Evolutionary conservation across 2,888 invertebrate species (phyloP).

Genomic region (Tipula confusa): DNA sequence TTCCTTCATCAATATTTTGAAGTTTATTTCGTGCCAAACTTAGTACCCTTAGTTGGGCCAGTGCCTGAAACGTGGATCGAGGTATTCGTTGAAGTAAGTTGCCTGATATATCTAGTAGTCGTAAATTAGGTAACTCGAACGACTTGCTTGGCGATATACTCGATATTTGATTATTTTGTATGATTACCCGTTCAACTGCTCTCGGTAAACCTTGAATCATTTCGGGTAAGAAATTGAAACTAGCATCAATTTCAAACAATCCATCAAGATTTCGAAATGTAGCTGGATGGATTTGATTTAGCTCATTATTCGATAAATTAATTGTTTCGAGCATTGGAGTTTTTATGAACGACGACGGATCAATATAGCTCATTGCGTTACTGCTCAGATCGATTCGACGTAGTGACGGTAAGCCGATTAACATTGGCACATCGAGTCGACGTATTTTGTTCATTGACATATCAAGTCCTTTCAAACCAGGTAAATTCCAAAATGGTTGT

Average conservation of each 20-base stretch:
- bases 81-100: constrained; percentile 70
- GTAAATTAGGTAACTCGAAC: constrained; percentile 65
- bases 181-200: constrained; percentile 68
- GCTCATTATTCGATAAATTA: constrained; percentile 71
- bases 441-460: constrained; percentile 70
- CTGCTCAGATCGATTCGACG: constrained; percentile 71
- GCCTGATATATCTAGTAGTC: constrained; percentile 68
- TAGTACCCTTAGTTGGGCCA: constrained; percentile 64
- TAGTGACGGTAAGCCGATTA: constrained; percentile 70
- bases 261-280: constrained; percentile 70
- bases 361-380: constrained; percentile 65
- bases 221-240: constrained; percentile 66
- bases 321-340: constrained; percentile 71
- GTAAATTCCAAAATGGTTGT: constrained; percentile 78
- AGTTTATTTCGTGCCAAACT: constrained; percentile 71
- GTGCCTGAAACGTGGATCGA: constrained; percentile 59
- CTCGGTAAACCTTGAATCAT: constrained; percentile 74
- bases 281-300: constrained; percentile 66
- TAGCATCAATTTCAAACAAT: constrained; percentile 74
- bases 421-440: constrained; percentile 64
- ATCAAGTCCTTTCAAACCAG: constrained; percentile 78
- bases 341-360: constrained; percentile 68
- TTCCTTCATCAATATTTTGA: constrained; percentile 62
- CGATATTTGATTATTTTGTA: constrained; percentile 67
- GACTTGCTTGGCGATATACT: constrained; percentile 62